These are phyloP conservation scores for Idaea straminata DNA, from an alignment of 2,888 invertebrate species.

Conservation along the genomic window DNA sequence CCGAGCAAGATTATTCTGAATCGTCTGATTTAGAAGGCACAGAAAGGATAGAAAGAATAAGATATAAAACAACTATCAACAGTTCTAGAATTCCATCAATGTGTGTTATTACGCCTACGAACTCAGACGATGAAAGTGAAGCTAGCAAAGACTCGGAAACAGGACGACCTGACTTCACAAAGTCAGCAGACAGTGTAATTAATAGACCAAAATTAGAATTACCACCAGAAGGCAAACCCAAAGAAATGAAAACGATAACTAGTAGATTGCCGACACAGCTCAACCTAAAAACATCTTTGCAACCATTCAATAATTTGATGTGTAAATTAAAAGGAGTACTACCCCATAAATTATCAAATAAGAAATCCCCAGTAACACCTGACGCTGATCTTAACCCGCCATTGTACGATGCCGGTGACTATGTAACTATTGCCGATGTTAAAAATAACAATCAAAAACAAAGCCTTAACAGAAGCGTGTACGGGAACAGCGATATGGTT, in stretches of 20 bases:
- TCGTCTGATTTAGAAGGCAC: conserved; percentile 93
- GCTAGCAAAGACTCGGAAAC: conserved; percentile 54
- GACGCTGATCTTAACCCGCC: conserved; percentile 68
- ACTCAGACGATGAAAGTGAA: conserved; percentile 91
- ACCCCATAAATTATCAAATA: conserved; percentile 72
- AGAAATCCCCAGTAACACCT: conserved; percentile 74
- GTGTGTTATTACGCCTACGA: conserved; percentile 94
- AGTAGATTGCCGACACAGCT: conserved; percentile 53
- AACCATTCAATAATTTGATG: conserved; percentile 86
- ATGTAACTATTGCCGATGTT: conserved; percentile 91
- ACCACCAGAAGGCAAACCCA: conserved; percentile 56
- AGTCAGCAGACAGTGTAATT: conserved; percentile 29
- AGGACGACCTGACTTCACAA: conserved; percentile 24
- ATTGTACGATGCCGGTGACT: conserved; percentile 86
- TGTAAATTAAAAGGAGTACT: conserved; percentile 85
- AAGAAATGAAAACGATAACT: conserved; percentile 43
- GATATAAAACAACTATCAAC: conserved; percentile 92
- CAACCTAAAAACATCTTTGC: conserved; percentile 58
- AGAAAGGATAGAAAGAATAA: conserved; percentile 90
- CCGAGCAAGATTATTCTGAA: conserved; percentile 92
- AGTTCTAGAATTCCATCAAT: conserved; percentile 94
- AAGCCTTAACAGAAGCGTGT: conserved; percentile 65
- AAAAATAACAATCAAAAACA: conserved; percentile 87
- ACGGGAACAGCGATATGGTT: conserved; percentile 85
- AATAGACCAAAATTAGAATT: conserved; percentile 67